Evolutionary conservation across 64 coral and sea anemone genomes (phyloP).

Genomic region (Montipora capricornis): DNA sequence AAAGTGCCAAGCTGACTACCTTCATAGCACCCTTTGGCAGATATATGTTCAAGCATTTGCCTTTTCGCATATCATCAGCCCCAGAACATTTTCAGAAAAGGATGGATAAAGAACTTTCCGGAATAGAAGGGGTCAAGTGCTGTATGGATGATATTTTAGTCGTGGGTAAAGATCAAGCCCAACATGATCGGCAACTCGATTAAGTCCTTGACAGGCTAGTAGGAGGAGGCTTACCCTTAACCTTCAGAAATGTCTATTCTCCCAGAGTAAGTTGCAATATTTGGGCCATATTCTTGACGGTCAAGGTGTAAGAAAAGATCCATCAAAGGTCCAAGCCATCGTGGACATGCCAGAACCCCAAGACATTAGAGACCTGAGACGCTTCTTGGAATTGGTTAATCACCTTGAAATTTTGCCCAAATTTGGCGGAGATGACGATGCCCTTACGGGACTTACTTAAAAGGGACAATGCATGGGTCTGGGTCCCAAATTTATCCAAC

Average conservation of each 20-base stretch:
- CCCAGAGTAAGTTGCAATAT: constrained; percentile 21
- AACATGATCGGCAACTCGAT: background rate
- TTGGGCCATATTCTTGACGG: constrained; percentile 51
- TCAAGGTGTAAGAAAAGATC: constrained; percentile 29
- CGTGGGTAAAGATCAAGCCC: background rate
- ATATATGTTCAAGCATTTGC: background rate
- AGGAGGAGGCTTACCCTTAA: constrained; percentile 18
- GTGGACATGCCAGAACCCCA: background rate
- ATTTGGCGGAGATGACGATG: constrained; percentile 20
- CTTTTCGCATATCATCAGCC: background rate
- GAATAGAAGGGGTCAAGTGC: constrained; percentile 52
- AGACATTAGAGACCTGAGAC: background rate
- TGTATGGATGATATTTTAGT: background rate
- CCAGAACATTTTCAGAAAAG: background rate
- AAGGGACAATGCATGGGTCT: constrained; percentile 47
- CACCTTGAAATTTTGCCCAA: constrained; percentile 45
- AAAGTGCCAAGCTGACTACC: background rate
- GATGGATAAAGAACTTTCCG: background rate
- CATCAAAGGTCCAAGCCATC: constrained; percentile 41
- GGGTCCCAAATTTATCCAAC: constrained; percentile 31
- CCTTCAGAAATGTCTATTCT: constrained; percentile 50
- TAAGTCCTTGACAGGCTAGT: constrained; percentile 22
- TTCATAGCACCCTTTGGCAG: background rate
- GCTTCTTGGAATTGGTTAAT: background rate
- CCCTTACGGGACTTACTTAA: constrained; percentile 28